Evolutionary conservation across 92 coral and sea anemone genomes (phyloP), one percentile per base, ranked within the genome.

Genomic region (Porites rus): DNA sequence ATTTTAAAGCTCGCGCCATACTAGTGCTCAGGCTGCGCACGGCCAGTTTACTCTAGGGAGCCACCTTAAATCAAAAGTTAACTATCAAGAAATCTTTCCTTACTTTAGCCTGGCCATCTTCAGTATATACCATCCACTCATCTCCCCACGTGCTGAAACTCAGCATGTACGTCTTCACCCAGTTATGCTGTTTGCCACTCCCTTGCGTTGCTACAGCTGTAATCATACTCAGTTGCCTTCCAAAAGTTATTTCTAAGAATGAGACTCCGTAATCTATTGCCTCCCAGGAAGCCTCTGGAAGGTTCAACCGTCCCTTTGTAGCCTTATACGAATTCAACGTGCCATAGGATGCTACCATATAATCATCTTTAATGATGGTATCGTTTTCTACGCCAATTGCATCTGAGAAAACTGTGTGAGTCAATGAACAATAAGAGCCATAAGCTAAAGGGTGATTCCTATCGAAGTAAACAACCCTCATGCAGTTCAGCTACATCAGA

Each of bases 141-240:
- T 89, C 88, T 10, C 88, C 93, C 59, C 88, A 77, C 1, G 58
- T 50, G 64, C 89, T 90, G 88, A 75, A 90, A 28, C 80, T 60
- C 65, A 90, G 53, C 17, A 51, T 77, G 65, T 90, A 90, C 12
- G 31, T 62, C 19, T 31, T 61, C 25, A 86, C 88, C 93, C 93
- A 90, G 20, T 87, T 88, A 12, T 76, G 10, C 18, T 13, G 64
- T 19, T 16, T 3, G 12, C 46, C 50, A 5, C 18, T 65, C 16
- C 93, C 93, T 68, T 90, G 93, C 6, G 93, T 90, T 18, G 93
- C 93, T 54, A 90, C 76, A 51, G 93, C 93, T 8, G 93, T 86
- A 13, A 90, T 75, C 10, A 78, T 52, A 18, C 88, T 86, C 65
- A 90, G 74, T 21, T 73, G 74, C 19, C 75, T 63, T 46, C 93